These are phyloP conservation scores for Phrynocephalus vlangalii DNA, from an alignment of 2,797 vertebrate species.

Conservation along the genomic window DNA sequence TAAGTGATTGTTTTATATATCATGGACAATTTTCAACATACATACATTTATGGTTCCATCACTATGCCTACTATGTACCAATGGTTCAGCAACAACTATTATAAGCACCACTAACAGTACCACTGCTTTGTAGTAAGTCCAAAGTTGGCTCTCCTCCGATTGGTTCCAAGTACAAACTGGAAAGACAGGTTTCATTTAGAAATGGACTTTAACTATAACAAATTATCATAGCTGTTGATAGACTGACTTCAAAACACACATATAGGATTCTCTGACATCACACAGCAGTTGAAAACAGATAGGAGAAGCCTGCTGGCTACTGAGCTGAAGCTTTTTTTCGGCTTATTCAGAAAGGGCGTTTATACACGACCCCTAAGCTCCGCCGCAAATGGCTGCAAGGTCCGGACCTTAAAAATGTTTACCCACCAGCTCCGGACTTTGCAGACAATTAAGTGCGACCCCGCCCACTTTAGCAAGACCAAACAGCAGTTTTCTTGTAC, in stretches of 20 bases:
- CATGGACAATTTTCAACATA: background rate
- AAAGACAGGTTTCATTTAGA: background rate
- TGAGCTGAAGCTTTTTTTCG: background rate
- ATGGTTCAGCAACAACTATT: background rate
- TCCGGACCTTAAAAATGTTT: too few relatives aligned
- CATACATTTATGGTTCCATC: background rate
- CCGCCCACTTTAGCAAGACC: too few relatives aligned
- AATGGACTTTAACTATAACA: background rate
- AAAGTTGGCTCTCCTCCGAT: background rate
- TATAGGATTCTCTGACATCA: background rate
- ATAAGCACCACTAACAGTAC: too few relatives aligned
- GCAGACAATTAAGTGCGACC: too few relatives aligned
- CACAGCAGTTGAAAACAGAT: rapidly evolving
- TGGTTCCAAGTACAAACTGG: background rate
- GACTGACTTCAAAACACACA: background rate
- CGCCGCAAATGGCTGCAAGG: too few relatives aligned
- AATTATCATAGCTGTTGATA: background rate
- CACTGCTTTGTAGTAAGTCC: background rate
- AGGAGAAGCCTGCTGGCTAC: rapidly evolving
- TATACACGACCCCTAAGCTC: too few relatives aligned
- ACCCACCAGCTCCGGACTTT: too few relatives aligned
- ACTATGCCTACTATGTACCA: background rate
- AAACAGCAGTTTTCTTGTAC: too few relatives aligned
- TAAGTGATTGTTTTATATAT: background rate
- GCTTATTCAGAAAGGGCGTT: background rate